phyloP scores from a whole-genome alignment of 2,797 vertebrate genomes.

The Lateolabrax maculatus region DNA sequence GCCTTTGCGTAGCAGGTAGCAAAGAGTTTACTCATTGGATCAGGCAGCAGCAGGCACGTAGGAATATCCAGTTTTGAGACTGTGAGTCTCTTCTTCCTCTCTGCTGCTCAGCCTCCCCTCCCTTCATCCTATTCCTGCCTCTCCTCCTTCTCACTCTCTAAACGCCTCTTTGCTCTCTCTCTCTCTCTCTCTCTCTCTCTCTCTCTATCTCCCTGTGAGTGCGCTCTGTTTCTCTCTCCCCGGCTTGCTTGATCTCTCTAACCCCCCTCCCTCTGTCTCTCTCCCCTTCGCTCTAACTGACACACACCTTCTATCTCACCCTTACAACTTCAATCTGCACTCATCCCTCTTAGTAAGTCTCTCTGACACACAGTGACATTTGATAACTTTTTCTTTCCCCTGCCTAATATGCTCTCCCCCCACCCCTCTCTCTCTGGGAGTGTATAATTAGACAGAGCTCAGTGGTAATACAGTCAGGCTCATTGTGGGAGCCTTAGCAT shows the following conservation, averaged over 20 bases:
- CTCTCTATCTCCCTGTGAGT: conserved; percentile 65
- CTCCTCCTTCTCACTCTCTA: conserved; percentile 83
- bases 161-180: conserved; percentile 81
- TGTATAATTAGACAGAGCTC: conserved; percentile 89
- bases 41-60: conserved; percentile 75
- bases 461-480: conserved; percentile 87
- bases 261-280: conserved; percentile 64
- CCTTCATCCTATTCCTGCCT: conserved; percentile 81
- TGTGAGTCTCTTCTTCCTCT: conserved; percentile 75
- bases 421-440: conserved; percentile 72
- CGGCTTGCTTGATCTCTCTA: conserved; percentile 77
- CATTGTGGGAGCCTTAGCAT: conserved; percentile 86
- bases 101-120: conserved; percentile 79
- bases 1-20: conserved; percentile 78
- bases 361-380: conserved; percentile 70
- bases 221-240: conserved; percentile 73
- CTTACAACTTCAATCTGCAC: conserved; percentile 74
- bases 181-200: conserved; percentile 58
- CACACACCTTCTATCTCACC: conserved; percentile 77
- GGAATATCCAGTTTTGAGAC: conserved; percentile 86
- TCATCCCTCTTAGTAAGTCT: conserved; percentile 69
- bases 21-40: conserved; percentile 84
- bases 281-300: conserved; percentile 53
- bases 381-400: conserved; percentile 73
- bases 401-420: conserved; percentile 65